Evolutionary conservation across 1,140 invertebrate species (phyloP), one percentile per base, ranked within the genome.

Genomic region (Drosophila willistoni): DNA sequence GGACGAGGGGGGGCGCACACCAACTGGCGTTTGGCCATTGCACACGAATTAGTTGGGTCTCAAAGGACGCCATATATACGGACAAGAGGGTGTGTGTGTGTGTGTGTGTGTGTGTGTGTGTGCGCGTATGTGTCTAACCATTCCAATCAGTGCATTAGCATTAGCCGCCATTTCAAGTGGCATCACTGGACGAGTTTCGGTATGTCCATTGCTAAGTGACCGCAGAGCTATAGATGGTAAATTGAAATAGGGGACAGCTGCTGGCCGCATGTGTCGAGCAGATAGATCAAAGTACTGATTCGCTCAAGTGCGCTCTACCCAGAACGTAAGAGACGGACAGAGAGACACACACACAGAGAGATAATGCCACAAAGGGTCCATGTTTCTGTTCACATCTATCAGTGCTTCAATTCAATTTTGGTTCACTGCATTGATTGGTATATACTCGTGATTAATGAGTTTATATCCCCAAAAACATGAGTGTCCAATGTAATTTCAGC

Each of bases 131-230:
- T 64, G 54, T 36, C 59, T 57, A 19, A 70, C 68, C 63, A 75
- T 64, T 51, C 67, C 81, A 86, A 87, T 86, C 82, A 83, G 83
- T 86, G 82, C 82, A 83, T 70, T 81, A 76, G 71, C 69, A 65
- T 71, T 56, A 64, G 79, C 36, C 47, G 67, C 68, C 81, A 84
- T 83, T 80, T 77, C 71, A 77, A 79, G 73, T 87, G 68, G 51
- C 55, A 47, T 55, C 60, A 55, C 73, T 64, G 54, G 68, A 12
- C 12, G 9, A 13, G 10, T 39, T 19, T n/a, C 41, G n/a, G 25
- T n/a, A 14, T 75, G 69, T 64, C 60, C 70, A 86, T 82, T 87
- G 82, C 82, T 87, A 87, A 82, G 79, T 86, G 83, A 87, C 82
- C 83, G 79, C 78, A 85, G 68, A 9, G 12, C 4, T 19, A 17